Evolutionary conservation across 2,113 vertebrate genomes (phyloP), one percentile per base, ranked within the genome.

Genomic region (Anoplopoma fimbria): DNA sequence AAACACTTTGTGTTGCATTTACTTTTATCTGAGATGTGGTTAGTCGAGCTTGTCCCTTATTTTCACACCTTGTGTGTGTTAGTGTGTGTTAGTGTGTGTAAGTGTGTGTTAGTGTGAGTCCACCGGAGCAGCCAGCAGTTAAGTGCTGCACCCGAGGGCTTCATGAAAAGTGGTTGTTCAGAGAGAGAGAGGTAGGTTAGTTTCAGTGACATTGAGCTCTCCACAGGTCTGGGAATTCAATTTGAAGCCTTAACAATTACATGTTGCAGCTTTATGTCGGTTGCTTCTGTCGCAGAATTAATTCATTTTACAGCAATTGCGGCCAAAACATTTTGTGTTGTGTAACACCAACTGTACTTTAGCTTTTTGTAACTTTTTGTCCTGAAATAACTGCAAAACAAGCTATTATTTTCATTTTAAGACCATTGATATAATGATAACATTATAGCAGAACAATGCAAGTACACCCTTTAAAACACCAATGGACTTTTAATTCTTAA

Each of bases 21-120:
- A 4, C 34, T 49, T 57, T 83, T 60, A 78, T 78, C 68, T 60
- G n/a, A 40, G 79, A 27, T n/a, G 57, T 17, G 25, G 47, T 40
- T 33, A 62, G 61, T 51, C 19, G 29, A 68, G 76, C 61, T 1
- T 49, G 67, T 12, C 0, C 6, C 21, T 73, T 51, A 27, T 49
- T 72, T 49, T 62, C 34, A 75, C 42, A 0, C 34, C 64, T 42
- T 62, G 47, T 15, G 57, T 23, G 71, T 33, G 62, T 27, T 13
- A 27, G 10, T 57, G 1, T 17, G 57, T 58, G 57, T 47, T 47
- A 47, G 4, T 40, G 3, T 40, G 38, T 40, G 38, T 40, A 1
- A 5, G 4, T 40, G 3, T 40, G 38, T 40, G 38, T 60, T 45
- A 27, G 10, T 45, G 49, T 7, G 19, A 17, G 25, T 49, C 19